These are phyloP conservation scores for Semotilus atromaculatus DNA, from an alignment of 2,797 vertebrate species.

Conservation along the genomic window DNA sequence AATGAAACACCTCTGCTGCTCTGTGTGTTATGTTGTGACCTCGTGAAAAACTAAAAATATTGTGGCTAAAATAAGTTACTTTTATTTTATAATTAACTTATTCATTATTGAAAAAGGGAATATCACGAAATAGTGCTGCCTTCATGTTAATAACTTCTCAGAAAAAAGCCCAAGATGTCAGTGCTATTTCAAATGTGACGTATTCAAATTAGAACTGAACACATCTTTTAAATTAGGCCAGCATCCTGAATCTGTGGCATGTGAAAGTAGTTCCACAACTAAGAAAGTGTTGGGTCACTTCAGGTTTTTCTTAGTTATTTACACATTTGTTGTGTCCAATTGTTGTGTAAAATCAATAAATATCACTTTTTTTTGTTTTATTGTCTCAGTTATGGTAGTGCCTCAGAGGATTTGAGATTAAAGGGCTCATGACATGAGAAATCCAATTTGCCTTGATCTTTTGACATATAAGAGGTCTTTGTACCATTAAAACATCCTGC, in stretches of 20 bases:
- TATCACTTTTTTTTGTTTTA: neutral
- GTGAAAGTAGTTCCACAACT: neutral
- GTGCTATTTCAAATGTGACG: neutral
- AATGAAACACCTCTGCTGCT: neutral
- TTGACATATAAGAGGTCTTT: neutral
- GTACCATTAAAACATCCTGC: no score
- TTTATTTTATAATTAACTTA: neutral
- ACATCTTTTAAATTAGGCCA: no score
- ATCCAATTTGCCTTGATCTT: neutral
- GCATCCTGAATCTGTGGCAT: neutral
- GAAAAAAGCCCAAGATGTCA: no score
- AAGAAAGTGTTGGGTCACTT: neutral
- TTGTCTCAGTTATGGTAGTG: neutral
- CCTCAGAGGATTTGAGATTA: no score
- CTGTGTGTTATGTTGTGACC: neutral
- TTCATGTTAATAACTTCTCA: neutral
- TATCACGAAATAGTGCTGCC: neutral
- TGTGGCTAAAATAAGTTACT: neutral
- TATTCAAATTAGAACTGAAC: neutral
- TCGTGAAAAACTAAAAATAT: neutral
- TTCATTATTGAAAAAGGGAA: neutral
- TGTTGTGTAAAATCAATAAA: neutral
- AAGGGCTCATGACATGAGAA: neutral
- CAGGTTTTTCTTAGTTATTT: neutral
- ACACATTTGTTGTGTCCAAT: neutral